Evolutionary conservation across 1,140 invertebrate genomes (phyloP).

Genomic region (Heliconius nattereri): DNA sequence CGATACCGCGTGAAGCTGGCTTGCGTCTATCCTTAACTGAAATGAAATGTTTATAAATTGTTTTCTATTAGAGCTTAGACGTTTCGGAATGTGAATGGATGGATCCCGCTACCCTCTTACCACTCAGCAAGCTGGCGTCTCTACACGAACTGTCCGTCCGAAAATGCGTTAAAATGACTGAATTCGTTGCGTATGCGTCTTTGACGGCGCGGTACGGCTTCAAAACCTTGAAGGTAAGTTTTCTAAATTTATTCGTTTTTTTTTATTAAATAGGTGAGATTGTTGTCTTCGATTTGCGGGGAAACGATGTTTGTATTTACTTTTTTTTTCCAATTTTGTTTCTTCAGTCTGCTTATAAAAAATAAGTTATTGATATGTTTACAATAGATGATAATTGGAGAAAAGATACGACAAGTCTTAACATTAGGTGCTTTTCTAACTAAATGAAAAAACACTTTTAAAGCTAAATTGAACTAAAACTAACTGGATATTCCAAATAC

Average conservation of each 20-base stretch:
- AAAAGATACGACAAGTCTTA: no score
- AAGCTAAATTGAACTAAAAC: no score
- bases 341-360: no score
- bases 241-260: neutral
- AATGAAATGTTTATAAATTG: neutral
- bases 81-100: constrained; percentile 87
- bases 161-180: constrained; percentile 84
- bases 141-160: constrained; percentile 83
- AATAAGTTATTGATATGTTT: no score
- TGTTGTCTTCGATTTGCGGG: no score
- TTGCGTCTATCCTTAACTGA: neutral
- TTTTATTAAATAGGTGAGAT: no score
- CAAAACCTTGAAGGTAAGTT: constrained; percentile 80
- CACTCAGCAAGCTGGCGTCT: constrained; percentile 85
- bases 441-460: no score
- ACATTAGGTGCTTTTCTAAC: no score
- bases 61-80: constrained; percentile 79
- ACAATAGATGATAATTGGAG: no score
- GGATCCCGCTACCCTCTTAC: constrained; percentile 85
- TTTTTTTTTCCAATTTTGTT: no score
- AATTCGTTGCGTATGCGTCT: constrained; percentile 88
- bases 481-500: no score
- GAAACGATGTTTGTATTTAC: no score
- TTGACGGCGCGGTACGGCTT: constrained; percentile 88
- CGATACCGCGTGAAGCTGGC: neutral